A percentile compares a stretch with the other conserved stretches of the same genome.
These are phyloP conservation scores for Cepphus grylle DNA, from an alignment of 2,113 vertebrate genomes.

Conservation along the genomic window DNA sequence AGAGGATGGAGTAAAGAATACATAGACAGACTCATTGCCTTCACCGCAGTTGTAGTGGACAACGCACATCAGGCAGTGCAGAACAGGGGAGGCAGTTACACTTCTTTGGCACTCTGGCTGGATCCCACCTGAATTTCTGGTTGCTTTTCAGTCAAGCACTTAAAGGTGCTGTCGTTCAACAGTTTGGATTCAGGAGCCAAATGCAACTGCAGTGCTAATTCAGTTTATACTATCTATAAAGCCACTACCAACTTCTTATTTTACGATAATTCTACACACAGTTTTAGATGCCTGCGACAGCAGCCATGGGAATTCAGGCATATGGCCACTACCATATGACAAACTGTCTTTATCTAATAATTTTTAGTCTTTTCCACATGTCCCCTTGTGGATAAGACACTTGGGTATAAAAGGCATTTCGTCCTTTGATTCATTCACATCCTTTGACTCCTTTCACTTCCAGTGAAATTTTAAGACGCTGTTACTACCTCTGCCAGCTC, in stretches of 20 bases:
- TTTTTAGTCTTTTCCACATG: neutral
- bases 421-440: neutral
- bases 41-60: neutral
- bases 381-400: neutral
- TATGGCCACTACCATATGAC: neutral
- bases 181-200: neutral
- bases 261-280: neutral
- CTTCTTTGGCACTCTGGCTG: neutral
- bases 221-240: neutral
- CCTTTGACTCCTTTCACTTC: neutral
- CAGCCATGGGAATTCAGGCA: neutral
- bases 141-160: neutral
- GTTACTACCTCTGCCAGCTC: neutral
- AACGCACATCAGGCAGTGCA: neutral
- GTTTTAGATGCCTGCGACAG: neutral
- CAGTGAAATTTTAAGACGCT: neutral
- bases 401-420: neutral
- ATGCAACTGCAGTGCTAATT: neutral
- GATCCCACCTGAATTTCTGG: neutral
- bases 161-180: neutral
- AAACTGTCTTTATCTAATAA: neutral
- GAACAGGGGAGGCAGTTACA: neutral
- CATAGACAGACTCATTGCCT: too few relatives aligned
- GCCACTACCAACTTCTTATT: neutral
- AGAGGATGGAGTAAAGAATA: neutral